Conservation (phyloP, 2,888 invertebrate species). For the Plusia festucae region DNA sequence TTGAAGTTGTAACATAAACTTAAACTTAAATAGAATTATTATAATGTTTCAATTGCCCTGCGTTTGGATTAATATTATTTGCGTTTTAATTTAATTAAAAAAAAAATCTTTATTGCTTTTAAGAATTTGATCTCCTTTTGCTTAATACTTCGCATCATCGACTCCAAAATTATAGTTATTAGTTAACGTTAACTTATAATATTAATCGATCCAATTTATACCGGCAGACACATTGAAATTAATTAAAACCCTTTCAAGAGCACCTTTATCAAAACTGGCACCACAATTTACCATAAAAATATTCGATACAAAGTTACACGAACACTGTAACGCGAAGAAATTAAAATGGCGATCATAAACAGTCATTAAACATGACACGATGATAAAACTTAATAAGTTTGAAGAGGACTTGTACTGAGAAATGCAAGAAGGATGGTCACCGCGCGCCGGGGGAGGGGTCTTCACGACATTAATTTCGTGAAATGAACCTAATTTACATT, state of each 20-base stretch:
- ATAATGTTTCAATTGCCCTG: too few relatives aligned
- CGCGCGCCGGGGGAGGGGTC: slow-evolving; percentile 86
- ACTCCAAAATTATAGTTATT: neutral
- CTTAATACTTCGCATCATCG: slow-evolving; percentile 1
- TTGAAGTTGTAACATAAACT: too few relatives aligned
- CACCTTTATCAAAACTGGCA: slow-evolving; percentile 40
- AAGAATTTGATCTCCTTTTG: neutral
- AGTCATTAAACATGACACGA: slow-evolving; percentile 69
- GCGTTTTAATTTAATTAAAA: too few relatives aligned
- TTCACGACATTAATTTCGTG: slow-evolving; percentile 95
- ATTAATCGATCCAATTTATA: slow-evolving; percentile 36
- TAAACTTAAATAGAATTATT: too few relatives aligned
- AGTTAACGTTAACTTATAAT: slow-evolving; percentile 10
- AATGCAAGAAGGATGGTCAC: slow-evolving; percentile 70
- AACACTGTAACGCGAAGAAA: slow-evolving; percentile 46
- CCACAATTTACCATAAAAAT: slow-evolving; percentile 49
- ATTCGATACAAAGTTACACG: slow-evolving; percentile 51
- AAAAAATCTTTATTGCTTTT: too few relatives aligned
- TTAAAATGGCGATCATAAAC: slow-evolving; percentile 65
- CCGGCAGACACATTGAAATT: slow-evolving; percentile 39
- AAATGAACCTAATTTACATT: slow-evolving; percentile 97
- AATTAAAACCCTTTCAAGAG: slow-evolving; percentile 36
- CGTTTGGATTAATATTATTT: too few relatives aligned
- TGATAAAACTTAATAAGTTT: slow-evolving; percentile 70
- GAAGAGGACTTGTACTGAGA: slow-evolving; percentile 62